phyloP scores from a whole-genome alignment of 2,888 invertebrate genomes.

The Drosophila neutralis region DNA sequence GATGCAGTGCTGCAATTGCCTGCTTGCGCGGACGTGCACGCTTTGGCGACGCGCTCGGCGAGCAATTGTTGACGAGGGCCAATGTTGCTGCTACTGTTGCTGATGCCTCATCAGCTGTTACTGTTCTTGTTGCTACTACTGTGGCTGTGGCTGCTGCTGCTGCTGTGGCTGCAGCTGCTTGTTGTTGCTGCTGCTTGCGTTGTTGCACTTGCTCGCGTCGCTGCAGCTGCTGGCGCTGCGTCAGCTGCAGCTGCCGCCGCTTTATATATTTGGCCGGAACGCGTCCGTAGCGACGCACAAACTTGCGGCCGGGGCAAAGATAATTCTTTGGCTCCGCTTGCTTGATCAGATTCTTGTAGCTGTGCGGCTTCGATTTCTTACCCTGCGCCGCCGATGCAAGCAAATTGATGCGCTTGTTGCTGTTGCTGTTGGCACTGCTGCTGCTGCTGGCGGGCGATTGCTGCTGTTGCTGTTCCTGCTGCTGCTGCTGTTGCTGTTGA shows the following conservation, averaged over 20 bases:
- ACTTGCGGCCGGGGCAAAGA: constrained; percentile 82
- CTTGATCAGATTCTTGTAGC: constrained; percentile 85
- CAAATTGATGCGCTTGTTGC: constrained; percentile 77
- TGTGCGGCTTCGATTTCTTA: constrained; percentile 83
- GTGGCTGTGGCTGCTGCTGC: constrained; percentile 37
- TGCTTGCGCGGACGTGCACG: constrained; percentile 68
- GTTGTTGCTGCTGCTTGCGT: constrained; percentile 62
- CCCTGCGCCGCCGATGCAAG: constrained; percentile 67
- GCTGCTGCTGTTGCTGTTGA: constrained; percentile 8
- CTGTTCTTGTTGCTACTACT: constrained; percentile 13
- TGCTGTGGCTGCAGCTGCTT: constrained; percentile 37
- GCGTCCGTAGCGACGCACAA: constrained; percentile 80
- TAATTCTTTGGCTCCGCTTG: constrained; percentile 84
- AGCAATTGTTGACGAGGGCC: constrained; percentile 23
- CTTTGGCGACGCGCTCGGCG: constrained; percentile 75
- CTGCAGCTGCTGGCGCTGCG: constrained; percentile 82
- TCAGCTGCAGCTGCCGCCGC: constrained; percentile 81
- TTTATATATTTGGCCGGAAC: constrained; percentile 71
- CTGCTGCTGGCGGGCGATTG: constrained; percentile 15
- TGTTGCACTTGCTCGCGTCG: constrained; percentile 70
- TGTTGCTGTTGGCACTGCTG: constrained; percentile 9
- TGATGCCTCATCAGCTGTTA: constrained; percentile 2
- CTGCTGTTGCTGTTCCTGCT: constrained; percentile 6
- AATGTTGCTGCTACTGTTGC: constrained; percentile 6
- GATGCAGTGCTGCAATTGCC: constrained; percentile 71